Percentiles rank a stretch among this genome's conserved stretches.
phyloP scores from a whole-genome alignment of 2,797 vertebrate genomes.

The Esox masquinongy region DNA sequence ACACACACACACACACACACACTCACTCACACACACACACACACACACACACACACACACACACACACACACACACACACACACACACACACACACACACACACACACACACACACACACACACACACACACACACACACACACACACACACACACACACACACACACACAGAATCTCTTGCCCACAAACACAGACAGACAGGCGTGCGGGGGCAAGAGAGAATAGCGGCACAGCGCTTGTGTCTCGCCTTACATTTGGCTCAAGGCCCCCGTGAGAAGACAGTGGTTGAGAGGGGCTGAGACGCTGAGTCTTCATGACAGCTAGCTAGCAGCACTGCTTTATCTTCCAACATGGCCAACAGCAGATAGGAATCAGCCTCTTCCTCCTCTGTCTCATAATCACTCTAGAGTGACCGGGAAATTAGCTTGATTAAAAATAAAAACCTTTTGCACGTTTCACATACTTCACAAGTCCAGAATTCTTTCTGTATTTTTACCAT shows the following conservation, averaged over 20 bases:
- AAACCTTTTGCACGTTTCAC: not conserved
- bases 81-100: no score
- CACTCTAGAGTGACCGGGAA: not conserved
- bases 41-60: no score
- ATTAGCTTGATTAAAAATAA: not conserved
- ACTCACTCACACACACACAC: conserved; percentile 15
- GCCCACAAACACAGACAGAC: conserved; percentile 15
- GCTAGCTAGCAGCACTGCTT: conserved; percentile 31
- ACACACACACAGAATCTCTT: conserved; percentile 8
- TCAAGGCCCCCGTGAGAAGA: conserved; percentile 26
- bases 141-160: not conserved
- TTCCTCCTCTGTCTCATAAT: not conserved
- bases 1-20: conserved; percentile 9
- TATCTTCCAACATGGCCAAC: conserved; percentile 16
- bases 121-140: not conserved
- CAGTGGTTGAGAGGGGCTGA: conserved; percentile 12
- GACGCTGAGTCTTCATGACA: conserved; percentile 18
- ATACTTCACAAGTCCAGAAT: no score
- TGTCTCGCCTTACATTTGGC: conserved; percentile 33
- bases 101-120: no score
- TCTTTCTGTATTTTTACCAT: no score
- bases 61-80: no score
- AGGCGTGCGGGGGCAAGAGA: not conserved
- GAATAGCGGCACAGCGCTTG: conserved; percentile 18
- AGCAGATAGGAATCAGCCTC: not conserved